These are phyloP conservation scores for Tenebrosternarchus preto DNA, from an alignment of 2,113 vertebrate species.

Conservation along the genomic window DNA sequence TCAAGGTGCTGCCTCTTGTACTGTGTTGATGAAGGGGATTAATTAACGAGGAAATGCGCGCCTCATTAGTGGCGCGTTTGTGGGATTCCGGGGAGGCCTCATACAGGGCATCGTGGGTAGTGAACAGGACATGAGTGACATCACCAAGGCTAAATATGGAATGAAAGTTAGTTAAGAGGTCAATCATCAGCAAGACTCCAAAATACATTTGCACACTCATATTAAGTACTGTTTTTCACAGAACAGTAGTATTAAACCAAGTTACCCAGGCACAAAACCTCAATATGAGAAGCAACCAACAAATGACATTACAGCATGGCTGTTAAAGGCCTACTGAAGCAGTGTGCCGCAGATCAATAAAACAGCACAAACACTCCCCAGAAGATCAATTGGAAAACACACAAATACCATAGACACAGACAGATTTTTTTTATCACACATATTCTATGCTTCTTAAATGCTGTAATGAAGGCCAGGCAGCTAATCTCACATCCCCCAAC, in stretches of 20 bases:
- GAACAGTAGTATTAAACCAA: neutral
- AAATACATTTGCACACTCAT: slow-evolving; percentile 25
- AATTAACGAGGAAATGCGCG: slow-evolving; percentile 39
- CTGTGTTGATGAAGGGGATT: slow-evolving; percentile 37
- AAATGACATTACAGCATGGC: slow-evolving; percentile 17
- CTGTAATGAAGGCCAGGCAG: neutral
- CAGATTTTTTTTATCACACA: neutral
- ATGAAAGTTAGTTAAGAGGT: neutral
- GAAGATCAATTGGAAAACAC: slow-evolving; percentile 9
- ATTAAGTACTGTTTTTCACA: slow-evolving; percentile 1
- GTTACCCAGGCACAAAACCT: neutral
- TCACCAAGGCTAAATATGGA: slow-evolving; percentile 32
- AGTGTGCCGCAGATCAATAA: slow-evolving; percentile 17
- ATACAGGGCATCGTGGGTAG: slow-evolving; percentile 34
- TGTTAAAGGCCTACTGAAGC: slow-evolving; percentile 1
- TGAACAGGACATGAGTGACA: slow-evolving; percentile 26
- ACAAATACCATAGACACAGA: neutral
- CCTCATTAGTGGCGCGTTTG: slow-evolving; percentile 36
- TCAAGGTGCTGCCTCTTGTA: slow-evolving; percentile 35
- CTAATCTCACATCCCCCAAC: neutral
- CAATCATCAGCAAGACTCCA: neutral
- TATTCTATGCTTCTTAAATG: neutral
- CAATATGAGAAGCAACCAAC: slow-evolving; percentile 1
- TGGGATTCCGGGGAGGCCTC: slow-evolving; percentile 32
- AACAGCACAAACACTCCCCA: slow-evolving; percentile 13